A percentile compares a stretch with the other conserved stretches of the same genome.
Evolutionary conservation across 2,113 vertebrate species (phyloP).

Genomic region (Mustela nigripes): DNA sequence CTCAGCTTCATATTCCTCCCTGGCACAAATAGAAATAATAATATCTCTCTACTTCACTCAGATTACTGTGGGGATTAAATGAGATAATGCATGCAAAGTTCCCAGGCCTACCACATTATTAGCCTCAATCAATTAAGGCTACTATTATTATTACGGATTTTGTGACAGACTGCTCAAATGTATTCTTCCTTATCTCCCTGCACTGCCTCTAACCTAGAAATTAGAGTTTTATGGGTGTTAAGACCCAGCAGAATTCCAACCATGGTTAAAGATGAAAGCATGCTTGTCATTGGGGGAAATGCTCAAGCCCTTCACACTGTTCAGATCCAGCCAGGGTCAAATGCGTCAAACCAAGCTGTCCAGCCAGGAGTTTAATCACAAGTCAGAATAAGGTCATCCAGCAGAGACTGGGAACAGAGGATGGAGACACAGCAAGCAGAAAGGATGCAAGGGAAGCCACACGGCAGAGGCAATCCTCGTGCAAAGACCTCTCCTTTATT

Average conservation of each 20-base stretch:
- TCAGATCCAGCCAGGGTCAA: background rate
- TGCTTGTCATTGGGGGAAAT: background rate
- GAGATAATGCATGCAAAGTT: background rate
- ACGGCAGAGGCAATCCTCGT: background rate
- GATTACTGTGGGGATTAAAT: background rate
- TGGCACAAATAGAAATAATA: background rate
- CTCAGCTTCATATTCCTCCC: background rate
- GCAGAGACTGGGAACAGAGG: background rate
- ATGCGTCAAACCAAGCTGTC: background rate
- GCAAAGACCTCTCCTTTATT: background rate
- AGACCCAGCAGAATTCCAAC: background rate
- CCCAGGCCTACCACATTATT: background rate
- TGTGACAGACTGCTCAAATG: background rate
- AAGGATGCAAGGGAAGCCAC: background rate
- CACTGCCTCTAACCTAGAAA: slow-evolving; percentile 31
- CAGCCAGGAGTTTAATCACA: background rate
- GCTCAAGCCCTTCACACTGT: background rate
- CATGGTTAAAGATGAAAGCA: background rate
- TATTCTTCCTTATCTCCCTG: background rate
- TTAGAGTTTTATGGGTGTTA: background rate
- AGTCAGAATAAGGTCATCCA: background rate
- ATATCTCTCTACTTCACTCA: too few relatives aligned
- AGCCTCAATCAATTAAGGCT: background rate
- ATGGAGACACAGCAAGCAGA: background rate
- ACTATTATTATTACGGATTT: background rate